Evolutionary conservation across 2,797 vertebrate species (phyloP).

Genomic region (Lagorchestes hirsutus): DNA sequence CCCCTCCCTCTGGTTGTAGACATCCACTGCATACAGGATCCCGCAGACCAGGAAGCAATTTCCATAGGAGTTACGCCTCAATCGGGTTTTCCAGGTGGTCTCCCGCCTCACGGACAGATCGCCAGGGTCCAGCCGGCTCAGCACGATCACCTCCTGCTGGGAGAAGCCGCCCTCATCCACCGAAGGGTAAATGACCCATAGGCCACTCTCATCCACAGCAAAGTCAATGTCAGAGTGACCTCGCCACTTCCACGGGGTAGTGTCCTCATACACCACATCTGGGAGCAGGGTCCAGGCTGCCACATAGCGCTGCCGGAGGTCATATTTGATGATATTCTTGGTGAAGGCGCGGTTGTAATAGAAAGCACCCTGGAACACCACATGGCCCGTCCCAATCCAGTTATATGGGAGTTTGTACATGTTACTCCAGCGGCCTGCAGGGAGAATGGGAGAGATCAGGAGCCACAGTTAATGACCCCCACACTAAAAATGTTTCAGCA

Average conservation of each 20-base stretch:
- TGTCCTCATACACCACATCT: conserved; percentile 95
- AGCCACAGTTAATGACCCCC: background rate
- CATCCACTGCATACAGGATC: conserved; percentile 94
- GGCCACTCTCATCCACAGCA: conserved; percentile 95
- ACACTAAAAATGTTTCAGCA: background rate
- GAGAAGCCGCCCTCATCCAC: conserved; percentile 93
- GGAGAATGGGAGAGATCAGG: accelerated
- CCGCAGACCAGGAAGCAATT: conserved; percentile 99
- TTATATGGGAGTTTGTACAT: conserved; percentile 98
- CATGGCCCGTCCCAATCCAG: conserved; percentile 98
- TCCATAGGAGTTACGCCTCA: conserved; percentile 93
- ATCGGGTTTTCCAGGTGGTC: conserved; percentile 94
- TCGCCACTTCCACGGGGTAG: conserved; percentile 97
- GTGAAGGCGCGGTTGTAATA: conserved; percentile 99
- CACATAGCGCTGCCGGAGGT: conserved; percentile 95
- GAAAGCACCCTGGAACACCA: conserved; percentile 96
- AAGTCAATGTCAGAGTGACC: conserved; percentile 99
- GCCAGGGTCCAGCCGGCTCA: conserved; percentile 94
- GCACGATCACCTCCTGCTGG: conserved; percentile 94
- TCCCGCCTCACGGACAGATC: conserved; percentile 95
- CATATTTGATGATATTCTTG: conserved; percentile 99
- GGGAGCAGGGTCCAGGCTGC: conserved; percentile 95
- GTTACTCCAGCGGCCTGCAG: conserved; percentile 96
- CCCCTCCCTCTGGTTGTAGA: conserved; percentile 93
- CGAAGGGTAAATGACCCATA: conserved; percentile 98